Evolutionary conservation across 2,113 vertebrate genomes (phyloP), one percentile per base, ranked within the genome.

Genomic region (Erinaceus europaeus): DNA sequence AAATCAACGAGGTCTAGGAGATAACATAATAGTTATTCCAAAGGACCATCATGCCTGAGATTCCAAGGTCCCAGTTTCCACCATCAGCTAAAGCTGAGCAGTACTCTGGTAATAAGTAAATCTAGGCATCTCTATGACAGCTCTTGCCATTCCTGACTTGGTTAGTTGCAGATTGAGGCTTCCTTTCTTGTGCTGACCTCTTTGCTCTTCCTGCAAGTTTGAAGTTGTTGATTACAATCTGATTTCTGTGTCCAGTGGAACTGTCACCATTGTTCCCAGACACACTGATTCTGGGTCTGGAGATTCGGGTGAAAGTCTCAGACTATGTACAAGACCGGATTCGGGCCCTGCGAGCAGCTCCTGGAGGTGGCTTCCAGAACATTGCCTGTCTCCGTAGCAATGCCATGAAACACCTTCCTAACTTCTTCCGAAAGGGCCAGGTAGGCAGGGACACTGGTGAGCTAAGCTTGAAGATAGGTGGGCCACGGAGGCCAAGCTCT

Each of bases 351-450:
- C 97, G 98, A 13, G 94, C 95, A 0, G 93, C 97, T 15, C 95
- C 98, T 1, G 96, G 97, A 4, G 98, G 98, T 10, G 95, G 94
- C 42, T 99, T 98, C 96, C 98, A 98, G 97, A 99, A 99, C 96
- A 98, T 99, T 5, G 98, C 98, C 88, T 99, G 98, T 93, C 90
- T 99, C 74, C 97, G 98, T 59, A 98, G 98, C 94, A 99, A 99
- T 48, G 98, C 98, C n/a, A 99, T 99, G 98, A 99, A 99, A 90
- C 98, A 99, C 82, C 97, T 99, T 73, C 98, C 98, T 67, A 99
- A 98, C 96, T 99, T 98, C 96, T 99, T 99, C 93, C 76, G 4
- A n/a, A 99, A 99, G 93, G 98, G 97, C 86, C 98, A 99, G 98
- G 98, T 99, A 78, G 67, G 95, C 68, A 76, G 25, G 34, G 59